A percentile compares a stretch with the other conserved stretches of the same genome.
phyloP scores from a whole-genome alignment of 2,888 invertebrate species.

The Boloria euphrosyne region DNA sequence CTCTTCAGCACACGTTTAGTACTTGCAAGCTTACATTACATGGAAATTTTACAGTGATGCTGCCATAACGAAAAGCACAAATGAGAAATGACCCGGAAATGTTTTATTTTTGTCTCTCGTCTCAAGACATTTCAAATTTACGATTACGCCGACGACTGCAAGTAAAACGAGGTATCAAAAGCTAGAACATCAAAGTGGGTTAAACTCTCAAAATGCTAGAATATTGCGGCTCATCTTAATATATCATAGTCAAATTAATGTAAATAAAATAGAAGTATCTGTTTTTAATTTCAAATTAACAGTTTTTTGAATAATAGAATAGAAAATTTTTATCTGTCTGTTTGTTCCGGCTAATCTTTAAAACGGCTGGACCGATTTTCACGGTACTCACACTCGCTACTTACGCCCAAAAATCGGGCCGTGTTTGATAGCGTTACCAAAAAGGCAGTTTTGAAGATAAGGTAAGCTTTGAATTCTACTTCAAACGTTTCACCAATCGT shows the following conservation, averaged over 20 bases:
- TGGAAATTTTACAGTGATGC: constrained; percentile 22
- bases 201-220: too few relatives aligned
- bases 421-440: neutral
- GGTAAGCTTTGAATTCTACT: neutral
- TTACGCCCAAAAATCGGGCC: too few relatives aligned
- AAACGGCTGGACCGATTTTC: too few relatives aligned
- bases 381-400: neutral
- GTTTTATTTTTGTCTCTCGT: constrained; percentile 20
- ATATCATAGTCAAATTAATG: too few relatives aligned
- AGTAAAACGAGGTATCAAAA: constrained; percentile 4
- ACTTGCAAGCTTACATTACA: constrained; percentile 14
- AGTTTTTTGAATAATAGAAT: too few relatives aligned
- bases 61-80: constrained; percentile 17
- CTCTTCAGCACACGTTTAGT: constrained; percentile 9
- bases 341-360: neutral
- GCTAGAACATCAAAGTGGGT: neutral
- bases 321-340: neutral
- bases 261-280: too few relatives aligned
- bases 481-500: neutral
- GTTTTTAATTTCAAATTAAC: too few relatives aligned
- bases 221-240: too few relatives aligned
- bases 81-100: constrained; percentile 16
- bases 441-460: neutral
- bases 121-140: constrained; percentile 24
- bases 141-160: constrained; percentile 15